Base-by-base conservation (phyloP, 2,888 invertebrate species). In the Synergus gifuensis region DNA sequence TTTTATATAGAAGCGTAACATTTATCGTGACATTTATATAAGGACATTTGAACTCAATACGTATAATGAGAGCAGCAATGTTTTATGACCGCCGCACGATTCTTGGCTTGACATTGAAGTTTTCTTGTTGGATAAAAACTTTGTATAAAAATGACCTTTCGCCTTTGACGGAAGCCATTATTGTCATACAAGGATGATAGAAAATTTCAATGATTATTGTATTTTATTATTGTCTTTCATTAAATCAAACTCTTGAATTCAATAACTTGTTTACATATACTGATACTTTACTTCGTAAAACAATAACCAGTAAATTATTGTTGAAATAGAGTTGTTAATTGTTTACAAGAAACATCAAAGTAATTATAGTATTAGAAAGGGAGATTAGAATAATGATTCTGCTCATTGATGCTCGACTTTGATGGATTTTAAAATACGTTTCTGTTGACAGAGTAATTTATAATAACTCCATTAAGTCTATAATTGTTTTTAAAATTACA, bases 371-470 rank as follows among this genome's bases (percentile, higher is more conserved):
- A 36, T 16, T 63, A 16, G 7, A 63, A 40, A 63, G 22, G 14
- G 4, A 46, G 14, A 14, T 28, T 69, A 12, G 18, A 54, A 54
- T 28, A 69, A 69, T 49, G 69, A 69, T 69, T 69, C 28, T 49
- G 69, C 9, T 69, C 69, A 49, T 28, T 49, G 46, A 69, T 69
- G 14, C 67, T 44, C 22, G 46, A 67, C 69, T 69, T 14, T 7
- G 46, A 44, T 44, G 44, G 18, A 67, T 67, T 46, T 9, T 67
- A 46, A 28, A 63, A 16, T 36, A 46, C 67, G 22, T 69, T 69
- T 69, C 16, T 49, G 28, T 46, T 69, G 44, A 69, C 69, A 69
- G 69, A 69, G 69, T 28, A 28, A 69, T 69, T 69, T 69, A 14
- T 69, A 46, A 46, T 14, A 69, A 16, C 46, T 9, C 28, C 22